Conservation (phyloP, 2,797 vertebrate species). For the Nyctalus aviator region DNA sequence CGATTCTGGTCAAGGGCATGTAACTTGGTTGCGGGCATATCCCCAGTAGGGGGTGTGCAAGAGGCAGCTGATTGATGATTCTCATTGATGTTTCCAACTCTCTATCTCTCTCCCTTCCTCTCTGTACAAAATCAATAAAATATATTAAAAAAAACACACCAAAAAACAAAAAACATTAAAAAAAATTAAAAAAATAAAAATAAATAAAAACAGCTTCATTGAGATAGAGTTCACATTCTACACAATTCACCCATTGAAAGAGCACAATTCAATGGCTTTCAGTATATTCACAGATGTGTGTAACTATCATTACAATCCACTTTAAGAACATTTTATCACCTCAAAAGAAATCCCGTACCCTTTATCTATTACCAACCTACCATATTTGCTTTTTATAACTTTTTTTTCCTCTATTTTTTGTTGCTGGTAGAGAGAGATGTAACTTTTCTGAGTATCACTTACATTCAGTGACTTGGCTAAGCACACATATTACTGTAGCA, state of each 20-base stretch:
- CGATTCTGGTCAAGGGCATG: no score
- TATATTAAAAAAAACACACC: not conserved
- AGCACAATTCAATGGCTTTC: not conserved
- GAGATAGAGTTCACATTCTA: not conserved
- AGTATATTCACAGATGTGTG: not conserved
- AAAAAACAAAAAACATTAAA: no score
- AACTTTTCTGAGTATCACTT: not conserved
- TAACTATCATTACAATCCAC: not conserved
- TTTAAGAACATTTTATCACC: slow-evolving; percentile 12
- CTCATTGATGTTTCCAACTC: no score
- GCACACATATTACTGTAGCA: not conserved
- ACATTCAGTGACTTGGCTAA: not conserved
- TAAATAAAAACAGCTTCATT: not conserved
- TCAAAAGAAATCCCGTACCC: not conserved
- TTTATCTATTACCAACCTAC: not conserved
- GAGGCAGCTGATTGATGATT: no score
- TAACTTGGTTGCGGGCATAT: no score
- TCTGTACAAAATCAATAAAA: no score
- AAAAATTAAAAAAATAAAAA: no score
- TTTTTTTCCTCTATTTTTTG: slow-evolving; percentile 10
- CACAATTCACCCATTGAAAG: not conserved
- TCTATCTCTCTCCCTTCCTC: no score
- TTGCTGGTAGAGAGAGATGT: slow-evolving; percentile 11
- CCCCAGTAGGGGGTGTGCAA: no score
- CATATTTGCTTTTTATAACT: not conserved